phyloP scores from a whole-genome alignment of 2,113 vertebrate species.

The Oceanites oceanicus region DNA sequence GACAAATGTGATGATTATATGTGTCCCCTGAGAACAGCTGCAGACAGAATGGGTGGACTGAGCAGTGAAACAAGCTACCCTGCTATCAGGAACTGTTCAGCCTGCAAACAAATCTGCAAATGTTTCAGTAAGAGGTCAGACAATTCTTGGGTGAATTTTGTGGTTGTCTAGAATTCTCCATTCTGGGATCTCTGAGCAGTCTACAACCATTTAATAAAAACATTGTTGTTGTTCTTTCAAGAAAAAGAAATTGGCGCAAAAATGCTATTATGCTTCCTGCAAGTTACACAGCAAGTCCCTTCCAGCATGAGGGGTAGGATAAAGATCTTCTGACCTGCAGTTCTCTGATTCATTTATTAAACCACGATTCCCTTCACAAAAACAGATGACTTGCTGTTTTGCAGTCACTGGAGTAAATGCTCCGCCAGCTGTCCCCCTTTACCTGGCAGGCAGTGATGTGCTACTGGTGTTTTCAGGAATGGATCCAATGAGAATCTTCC shows the following conservation, averaged over 20 bases:
- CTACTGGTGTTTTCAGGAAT: neutral
- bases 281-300: neutral
- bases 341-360: neutral
- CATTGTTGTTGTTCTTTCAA: neutral
- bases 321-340: neutral
- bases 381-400: neutral
- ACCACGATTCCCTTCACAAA: neutral
- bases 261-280: neutral
- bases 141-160: neutral
- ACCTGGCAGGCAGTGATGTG: neutral
- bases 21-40: slow-evolving; percentile 21
- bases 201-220: neutral
- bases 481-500: neutral
- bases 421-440: neutral
- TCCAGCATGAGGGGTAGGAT: neutral
- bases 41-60: slow-evolving; percentile 41
- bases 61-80: neutral
- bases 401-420: neutral
- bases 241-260: neutral
- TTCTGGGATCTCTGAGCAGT: neutral
- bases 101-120: neutral
- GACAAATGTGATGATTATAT: slow-evolving; percentile 60
- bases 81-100: neutral
- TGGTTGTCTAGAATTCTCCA: neutral
- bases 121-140: neutral